Base-by-base conservation (phyloP, 1,140 invertebrate species). In the Monomorium pharaonis region DNA sequence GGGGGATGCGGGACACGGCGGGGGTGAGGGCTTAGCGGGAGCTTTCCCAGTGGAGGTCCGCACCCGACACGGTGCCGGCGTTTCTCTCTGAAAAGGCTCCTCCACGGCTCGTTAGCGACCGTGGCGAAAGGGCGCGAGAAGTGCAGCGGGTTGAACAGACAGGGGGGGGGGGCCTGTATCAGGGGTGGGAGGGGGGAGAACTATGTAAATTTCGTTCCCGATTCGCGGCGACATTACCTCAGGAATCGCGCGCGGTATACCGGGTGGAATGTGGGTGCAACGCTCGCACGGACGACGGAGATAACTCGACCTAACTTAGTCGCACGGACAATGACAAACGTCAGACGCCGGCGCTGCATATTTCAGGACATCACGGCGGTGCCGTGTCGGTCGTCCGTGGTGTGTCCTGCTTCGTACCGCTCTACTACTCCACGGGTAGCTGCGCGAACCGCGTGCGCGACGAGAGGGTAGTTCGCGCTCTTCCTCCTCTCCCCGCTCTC, bases 131-230 rank as follows among this genome's bases (percentile, higher is more conserved):
- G 69, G 47, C 16, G 27, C n/a, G 63, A 27, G 78, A 62, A n/a
- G n/a, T n/a, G n/a, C n/a, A n/a, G 33, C 51, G 56, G 42, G 18
- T 18, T 21, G 58, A 33, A 18, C 12, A 30, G 21, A 16, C 4
- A 24, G 49, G 6, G 33, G 5, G 33, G 0, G 24, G 54, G 18
- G 70, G 83, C 37, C 33, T 42, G 63, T 67, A 72, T 84, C 89
- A 58, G 54, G n/a, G n/a, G n/a, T n/a, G n/a, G n/a, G n/a, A n/a
- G n/a, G n/a, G n/a, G 24, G 65, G 47, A 81, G 78, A 54, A 72
- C 51, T 87, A 87, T 87, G 89, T 33, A 87, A 90, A 90, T 90
- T 89, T 87, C 49, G 85, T 85, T 76, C 85, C 44, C 72, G 49
- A 90, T 89, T 81, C 37, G 21, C 67, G 60, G 24, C 18, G 83